Conservation (phyloP, 2,888 invertebrate genomes). For the Andrena marginata region DNA sequence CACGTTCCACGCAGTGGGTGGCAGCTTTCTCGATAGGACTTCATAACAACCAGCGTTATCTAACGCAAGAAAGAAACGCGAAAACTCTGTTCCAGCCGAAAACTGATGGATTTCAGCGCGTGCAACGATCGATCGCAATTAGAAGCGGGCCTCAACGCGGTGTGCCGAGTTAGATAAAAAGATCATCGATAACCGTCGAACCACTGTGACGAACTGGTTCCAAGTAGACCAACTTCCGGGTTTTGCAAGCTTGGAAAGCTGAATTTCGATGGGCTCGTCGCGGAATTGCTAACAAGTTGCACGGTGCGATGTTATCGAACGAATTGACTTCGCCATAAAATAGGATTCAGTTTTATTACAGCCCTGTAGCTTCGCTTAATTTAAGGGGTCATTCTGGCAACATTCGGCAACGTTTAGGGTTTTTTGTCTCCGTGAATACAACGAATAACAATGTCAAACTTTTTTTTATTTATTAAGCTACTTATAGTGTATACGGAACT, state of each 20-base stretch:
- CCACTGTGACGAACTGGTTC: slow-evolving; percentile 44
- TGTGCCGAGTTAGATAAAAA: background rate
- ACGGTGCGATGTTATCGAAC: background rate
- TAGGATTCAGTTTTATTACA: no score
- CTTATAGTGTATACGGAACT: no score
- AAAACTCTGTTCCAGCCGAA: background rate
- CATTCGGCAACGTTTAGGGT: no score
- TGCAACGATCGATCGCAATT: slow-evolving; percentile 17
- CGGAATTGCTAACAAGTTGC: background rate
- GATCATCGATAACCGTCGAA: slow-evolving; percentile 38
- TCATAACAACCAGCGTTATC: slow-evolving; percentile 14
- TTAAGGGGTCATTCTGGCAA: no score
- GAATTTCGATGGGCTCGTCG: background rate
- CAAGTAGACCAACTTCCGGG: slow-evolving; percentile 28
- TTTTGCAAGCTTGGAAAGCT: slow-evolving; percentile 10
- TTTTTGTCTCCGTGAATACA: no score
- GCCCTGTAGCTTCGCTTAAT: no score
- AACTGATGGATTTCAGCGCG: background rate
- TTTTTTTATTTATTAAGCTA: no score
- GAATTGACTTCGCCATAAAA: background rate
- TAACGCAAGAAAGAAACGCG: background rate
- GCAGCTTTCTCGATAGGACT: slow-evolving; percentile 20
- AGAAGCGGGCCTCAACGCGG: background rate
- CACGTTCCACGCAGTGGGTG: slow-evolving; percentile 22
- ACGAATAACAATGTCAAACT: no score